Conservation (phyloP, 2,113 vertebrate species). For the Tragulus kanchil region DNA sequence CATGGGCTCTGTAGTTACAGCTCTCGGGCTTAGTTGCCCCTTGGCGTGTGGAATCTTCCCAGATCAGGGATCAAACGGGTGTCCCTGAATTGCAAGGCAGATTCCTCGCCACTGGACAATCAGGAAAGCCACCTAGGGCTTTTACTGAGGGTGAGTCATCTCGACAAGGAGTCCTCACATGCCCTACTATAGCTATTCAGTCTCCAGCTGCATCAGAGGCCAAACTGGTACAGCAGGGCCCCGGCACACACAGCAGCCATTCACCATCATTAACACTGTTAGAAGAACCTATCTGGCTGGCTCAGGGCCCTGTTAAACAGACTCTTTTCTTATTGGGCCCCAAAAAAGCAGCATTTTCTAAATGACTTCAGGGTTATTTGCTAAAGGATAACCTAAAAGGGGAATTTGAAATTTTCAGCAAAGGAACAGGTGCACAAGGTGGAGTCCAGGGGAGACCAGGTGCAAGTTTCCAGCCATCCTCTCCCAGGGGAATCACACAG, state of each 20-base stretch:
- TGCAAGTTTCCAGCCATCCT: background rate
- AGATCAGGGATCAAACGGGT: no score
- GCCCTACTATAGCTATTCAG: background rate
- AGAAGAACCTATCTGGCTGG: background rate
- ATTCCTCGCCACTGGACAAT: no score
- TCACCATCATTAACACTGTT: background rate
- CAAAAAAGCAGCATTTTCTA: no score
- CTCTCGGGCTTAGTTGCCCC: no score
- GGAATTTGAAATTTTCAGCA: no score
- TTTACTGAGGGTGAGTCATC: background rate
- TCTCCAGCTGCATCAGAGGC: background rate
- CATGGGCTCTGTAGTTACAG: no score
- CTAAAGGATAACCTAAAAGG: no score
- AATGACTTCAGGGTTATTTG: no score
- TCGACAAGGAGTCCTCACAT: accelerated
- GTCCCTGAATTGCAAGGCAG: no score
- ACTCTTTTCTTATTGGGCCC: no score
- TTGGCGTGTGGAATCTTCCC: no score
- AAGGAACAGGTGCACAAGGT: background rate
- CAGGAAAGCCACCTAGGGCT: background rate
- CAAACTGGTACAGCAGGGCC: background rate
- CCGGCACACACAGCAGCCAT: background rate
- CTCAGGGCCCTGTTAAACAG: background rate
- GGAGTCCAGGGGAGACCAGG: no score
- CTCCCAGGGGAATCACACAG: background rate